Evolutionary conservation across 2,113 vertebrate genomes (phyloP).

Genomic region (Porphyrio hochstetteri): DNA sequence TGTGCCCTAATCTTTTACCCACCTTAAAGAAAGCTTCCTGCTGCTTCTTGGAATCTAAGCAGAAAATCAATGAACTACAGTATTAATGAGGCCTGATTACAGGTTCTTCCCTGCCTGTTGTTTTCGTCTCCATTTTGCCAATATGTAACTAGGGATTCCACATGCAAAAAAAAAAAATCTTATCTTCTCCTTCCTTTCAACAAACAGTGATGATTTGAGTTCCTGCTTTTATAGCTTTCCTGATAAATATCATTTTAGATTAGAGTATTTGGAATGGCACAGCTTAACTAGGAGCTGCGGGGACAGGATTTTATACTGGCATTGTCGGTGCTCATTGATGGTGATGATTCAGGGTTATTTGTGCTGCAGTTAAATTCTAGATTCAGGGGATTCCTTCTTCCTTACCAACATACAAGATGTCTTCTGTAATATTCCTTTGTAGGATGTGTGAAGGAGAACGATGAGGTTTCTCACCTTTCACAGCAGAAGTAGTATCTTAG

Average conservation of each 20-base stretch:
- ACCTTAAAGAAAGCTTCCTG: background rate
- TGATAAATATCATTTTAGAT: background rate
- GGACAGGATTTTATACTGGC: background rate
- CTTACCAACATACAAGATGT: background rate
- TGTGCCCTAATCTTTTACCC: background rate
- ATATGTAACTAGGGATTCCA: background rate
- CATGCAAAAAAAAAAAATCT: background rate
- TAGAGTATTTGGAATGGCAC: background rate
- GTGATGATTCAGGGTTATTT: background rate
- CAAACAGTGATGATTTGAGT: background rate
- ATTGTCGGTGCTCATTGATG: background rate
- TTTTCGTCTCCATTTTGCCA: background rate
- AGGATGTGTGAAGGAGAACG: background rate
- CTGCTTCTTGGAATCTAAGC: background rate
- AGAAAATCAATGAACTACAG: constrained; percentile 6
- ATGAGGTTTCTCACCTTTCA: background rate
- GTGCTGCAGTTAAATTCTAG: background rate
- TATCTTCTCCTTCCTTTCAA: constrained; percentile 1
- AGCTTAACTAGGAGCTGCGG: background rate
- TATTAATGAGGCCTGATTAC: constrained; percentile 12
- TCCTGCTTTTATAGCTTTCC: background rate
- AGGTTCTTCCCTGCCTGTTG: background rate
- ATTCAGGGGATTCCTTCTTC: background rate
- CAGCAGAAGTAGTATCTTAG: background rate
- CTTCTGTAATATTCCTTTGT: background rate